phyloP scores from a whole-genome alignment of 2,113 vertebrate genomes.

The Sturnira hondurensis region DNA sequence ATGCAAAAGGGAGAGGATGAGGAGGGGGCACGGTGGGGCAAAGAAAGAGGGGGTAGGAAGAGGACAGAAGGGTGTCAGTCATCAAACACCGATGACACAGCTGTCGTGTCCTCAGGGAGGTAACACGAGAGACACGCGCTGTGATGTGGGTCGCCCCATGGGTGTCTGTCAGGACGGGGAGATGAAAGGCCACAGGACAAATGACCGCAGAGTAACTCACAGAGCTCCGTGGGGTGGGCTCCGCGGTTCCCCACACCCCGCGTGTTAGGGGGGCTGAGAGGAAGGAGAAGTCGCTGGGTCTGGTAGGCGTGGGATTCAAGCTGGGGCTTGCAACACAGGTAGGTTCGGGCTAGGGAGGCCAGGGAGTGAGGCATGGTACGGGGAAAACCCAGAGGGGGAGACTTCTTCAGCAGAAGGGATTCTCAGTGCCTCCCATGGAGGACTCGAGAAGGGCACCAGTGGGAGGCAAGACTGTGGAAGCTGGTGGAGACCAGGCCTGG shows the following conservation, averaged over 20 bases:
- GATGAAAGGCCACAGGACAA: neutral
- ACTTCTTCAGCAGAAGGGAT: neutral
- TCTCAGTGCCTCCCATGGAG: neutral
- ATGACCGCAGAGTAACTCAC: neutral
- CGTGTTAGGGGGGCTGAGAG: neutral
- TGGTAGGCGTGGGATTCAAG: neutral
- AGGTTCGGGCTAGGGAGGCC: neutral
- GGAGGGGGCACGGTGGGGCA: neutral
- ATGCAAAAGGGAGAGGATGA: neutral
- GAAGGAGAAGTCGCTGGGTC: neutral
- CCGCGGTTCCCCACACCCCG: accelerated
- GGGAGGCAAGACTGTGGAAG: neutral
- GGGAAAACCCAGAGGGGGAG: neutral
- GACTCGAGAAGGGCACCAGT: neutral
- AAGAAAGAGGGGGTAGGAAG: neutral
- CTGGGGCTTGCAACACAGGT: neutral
- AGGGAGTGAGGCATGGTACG: neutral
- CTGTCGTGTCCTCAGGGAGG: neutral
- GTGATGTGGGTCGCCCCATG: accelerated
- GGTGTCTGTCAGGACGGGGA: neutral
- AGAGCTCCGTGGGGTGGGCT: neutral
- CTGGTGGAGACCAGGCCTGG: neutral
- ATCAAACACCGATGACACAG: neutral
- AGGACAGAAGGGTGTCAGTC: neutral
- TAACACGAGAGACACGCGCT: neutral